Evolutionary conservation across 2,888 invertebrate genomes (phyloP), one percentile per base, ranked within the genome.

Genomic region (Eilema sororculum): DNA sequence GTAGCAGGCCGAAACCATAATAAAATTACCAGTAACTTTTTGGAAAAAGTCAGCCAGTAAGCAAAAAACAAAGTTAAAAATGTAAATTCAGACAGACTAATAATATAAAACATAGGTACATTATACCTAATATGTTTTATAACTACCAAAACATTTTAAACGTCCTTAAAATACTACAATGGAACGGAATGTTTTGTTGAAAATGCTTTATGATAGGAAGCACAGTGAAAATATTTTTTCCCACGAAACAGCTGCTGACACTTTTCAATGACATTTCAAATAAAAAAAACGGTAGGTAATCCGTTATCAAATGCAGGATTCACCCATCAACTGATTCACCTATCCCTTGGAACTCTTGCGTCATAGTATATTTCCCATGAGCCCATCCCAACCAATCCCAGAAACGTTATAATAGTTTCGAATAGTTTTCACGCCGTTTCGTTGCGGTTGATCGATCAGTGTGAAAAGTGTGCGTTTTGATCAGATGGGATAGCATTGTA

Each of bases 371-470:
- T 87, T 93, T 92, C 93, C 92, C 93, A 93, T 90, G 91, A 71
- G 85, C 90, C 90, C 78, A 88, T 87, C 89, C 91, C 88, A 87
- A 89, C 93, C 94, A 86, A 89, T 86, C 90, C 93, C 91, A 90
- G 73, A 67, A 74, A 72, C 77, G 80, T 86, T 81, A 83, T 79
- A 86, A 85, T 82, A 72, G 81, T 71, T 72, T 73, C 79, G 68
- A 81, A 87, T 89, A 89, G 89, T 92, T 94, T 94, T 94, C 93
- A 92, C 94, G 90, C 93, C 84, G 87, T 89, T 87, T 82, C 86
- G 91, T 88, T 85, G 82, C 86, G 91, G 87, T 82, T 87, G 87
- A 93, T 86, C 85, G 90, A 79, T 59, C 79, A 74, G 77, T 78
- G 80, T 91, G 89, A 92, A 92, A 90, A 88, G 88, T 90, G 76